Evolutionary conservation across 2,888 invertebrate genomes (phyloP).

Genomic region (Dendrolimus houi): DNA sequence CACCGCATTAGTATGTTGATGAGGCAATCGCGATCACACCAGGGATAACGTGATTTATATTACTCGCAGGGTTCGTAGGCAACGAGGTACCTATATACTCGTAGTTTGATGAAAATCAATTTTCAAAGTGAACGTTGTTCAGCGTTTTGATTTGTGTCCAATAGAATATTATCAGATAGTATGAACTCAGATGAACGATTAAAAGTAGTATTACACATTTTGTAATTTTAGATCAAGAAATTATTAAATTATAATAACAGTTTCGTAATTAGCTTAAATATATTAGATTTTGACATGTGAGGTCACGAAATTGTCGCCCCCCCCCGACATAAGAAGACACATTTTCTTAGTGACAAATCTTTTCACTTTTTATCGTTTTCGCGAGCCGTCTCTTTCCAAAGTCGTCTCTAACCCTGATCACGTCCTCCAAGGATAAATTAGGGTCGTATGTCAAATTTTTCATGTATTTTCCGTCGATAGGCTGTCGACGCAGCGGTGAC

Average conservation of each 20-base stretch:
- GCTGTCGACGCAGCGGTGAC: slow-evolving; percentile 47
- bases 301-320: no score
- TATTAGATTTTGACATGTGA: no score
- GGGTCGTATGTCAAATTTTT: slow-evolving; percentile 48
- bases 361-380: neutral
- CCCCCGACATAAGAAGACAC: neutral
- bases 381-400: neutral
- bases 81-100: slow-evolving; percentile 8
- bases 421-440: slow-evolving; percentile 24
- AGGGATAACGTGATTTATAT: slow-evolving; percentile 71
- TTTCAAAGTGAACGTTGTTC: neutral
- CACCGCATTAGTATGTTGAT: slow-evolving; percentile 74
- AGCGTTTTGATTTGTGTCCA: neutral
- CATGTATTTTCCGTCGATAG: slow-evolving; percentile 48
- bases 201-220: no score
- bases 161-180: no score
- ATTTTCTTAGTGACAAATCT: neutral
- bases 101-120: slow-evolving; percentile 3
- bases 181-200: no score
- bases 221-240: no score
- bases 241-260: no score
- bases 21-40: slow-evolving; percentile 65
- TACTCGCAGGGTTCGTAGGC: slow-evolving; percentile 30
- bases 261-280: no score
- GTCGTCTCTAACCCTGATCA: neutral